Evolutionary conservation across 2,888 invertebrate genomes (phyloP), one percentile per base, ranked within the genome.

Genomic region (Pachycephus smyrnensis): DNA sequence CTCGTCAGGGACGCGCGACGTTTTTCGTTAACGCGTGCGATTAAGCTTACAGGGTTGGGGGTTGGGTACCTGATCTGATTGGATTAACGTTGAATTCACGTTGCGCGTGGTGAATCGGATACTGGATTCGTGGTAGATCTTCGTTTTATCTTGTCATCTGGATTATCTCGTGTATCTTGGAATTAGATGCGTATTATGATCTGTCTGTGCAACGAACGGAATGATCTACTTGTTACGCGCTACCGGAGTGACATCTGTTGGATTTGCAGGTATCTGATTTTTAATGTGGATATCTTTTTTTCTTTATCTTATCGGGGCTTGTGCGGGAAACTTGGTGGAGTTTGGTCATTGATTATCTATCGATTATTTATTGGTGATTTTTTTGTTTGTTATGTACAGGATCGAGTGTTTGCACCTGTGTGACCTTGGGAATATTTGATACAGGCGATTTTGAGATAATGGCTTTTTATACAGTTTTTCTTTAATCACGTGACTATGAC

Each of bases 201-300:
- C 55, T 55, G 55, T 23, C 15, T 55, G 55, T 55, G 55, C 55
- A 6, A 6, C 23, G 9, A 23, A 23, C 23, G 23, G 55, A 23
- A 23, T 9, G 55, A 55, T 55, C 55, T 55, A 23, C 55, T 55
- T 55, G 55, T 55, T 23, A 55, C 23, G 23, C 1, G 55, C 55
- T 23, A 23, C 55, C 55, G 23, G 9, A 55, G 55, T 55, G 55
- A 55, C 55, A 23, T 55, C 55, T 23, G 23, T 1, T 55, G 55
- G 55, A 55, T 55, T 23, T 23, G 55, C 55, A 55, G 55, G 55
- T 55, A 55, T 23, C 55, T 55, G 55, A 55, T 55, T 55, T 55
- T 15, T 55, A n/a, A n/a, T n/a, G n/a, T n/a, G n/a, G n/a, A n/a
- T 55, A 0, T 0, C 0, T 15, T 1, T 23, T 55, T 55, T 2